Evolutionary conservation across 2,888 invertebrate species (phyloP).

Genomic region (Acleris sparsana): DNA sequence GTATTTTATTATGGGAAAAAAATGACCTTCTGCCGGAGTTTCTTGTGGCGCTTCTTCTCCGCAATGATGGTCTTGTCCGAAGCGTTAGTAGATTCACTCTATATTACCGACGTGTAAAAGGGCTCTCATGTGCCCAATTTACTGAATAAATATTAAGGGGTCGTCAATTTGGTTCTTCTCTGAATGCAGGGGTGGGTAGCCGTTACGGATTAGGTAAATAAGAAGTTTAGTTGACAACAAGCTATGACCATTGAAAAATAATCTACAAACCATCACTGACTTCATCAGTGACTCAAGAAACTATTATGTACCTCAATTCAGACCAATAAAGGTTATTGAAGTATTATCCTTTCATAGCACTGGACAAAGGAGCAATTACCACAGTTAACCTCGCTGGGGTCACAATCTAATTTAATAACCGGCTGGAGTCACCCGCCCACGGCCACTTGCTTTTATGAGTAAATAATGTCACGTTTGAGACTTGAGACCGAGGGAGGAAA

Average conservation of each 20-base stretch:
- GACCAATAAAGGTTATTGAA: slow-evolving; percentile 32
- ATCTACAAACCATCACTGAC: not conserved
- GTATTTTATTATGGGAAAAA: no score
- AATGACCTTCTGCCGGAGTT: no score
- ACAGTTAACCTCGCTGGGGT: slow-evolving; percentile 67
- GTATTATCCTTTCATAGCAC: slow-evolving; percentile 37
- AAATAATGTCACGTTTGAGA: slow-evolving; percentile 25
- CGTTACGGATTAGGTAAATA: no score
- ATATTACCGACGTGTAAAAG: no score
- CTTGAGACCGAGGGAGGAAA: slow-evolving; percentile 6
- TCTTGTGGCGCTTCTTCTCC: no score
- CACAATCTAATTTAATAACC: slow-evolving; percentile 72
- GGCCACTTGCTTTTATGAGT: slow-evolving; percentile 22
- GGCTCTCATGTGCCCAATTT: no score
- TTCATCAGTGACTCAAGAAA: not conserved
- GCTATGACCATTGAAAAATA: not conserved
- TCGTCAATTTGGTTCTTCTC: no score
- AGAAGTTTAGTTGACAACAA: no score
- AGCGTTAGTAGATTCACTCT: no score
- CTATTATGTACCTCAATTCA: slow-evolving; percentile 22
- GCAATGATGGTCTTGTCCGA: no score
- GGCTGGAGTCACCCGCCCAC: slow-evolving; percentile 35
- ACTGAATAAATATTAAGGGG: no score
- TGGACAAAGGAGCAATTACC: slow-evolving; percentile 65
- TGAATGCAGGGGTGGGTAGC: no score